A percentile compares a stretch with the other conserved stretches of the same genome.
Evolutionary conservation across 2,888 invertebrate genomes (phyloP).

Genomic region (Dorcus hopei): DNA sequence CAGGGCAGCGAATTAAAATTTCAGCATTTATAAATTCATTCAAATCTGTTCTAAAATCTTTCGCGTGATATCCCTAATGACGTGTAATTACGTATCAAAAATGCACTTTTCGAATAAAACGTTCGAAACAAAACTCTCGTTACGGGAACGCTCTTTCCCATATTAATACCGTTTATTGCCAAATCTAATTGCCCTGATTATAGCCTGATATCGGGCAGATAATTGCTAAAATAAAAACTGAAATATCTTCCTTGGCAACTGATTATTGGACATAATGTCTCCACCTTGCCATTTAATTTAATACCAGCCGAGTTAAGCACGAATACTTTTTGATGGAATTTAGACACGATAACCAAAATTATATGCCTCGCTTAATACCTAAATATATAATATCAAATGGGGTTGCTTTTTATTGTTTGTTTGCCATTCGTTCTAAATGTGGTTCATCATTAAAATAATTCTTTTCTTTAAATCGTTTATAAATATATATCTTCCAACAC

Average conservation of each 20-base stretch:
- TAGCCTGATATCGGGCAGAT: no score
- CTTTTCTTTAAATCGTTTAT: no score
- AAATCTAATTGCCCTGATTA: no score
- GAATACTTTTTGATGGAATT: slow-evolving; percentile 22
- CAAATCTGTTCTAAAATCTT: slow-evolving; percentile 7
- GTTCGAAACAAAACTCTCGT: neutral
- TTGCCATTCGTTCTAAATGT: no score
- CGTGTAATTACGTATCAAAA: slow-evolving; percentile 4
- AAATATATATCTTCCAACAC: no score
- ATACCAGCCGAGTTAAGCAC: slow-evolving; percentile 13
- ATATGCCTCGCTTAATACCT: slow-evolving; percentile 17
- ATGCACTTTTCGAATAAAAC: neutral
- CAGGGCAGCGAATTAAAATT: slow-evolving; percentile 18
- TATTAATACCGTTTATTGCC: neutral
- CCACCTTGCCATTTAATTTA: slow-evolving; percentile 26
- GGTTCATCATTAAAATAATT: no score
- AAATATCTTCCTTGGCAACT: slow-evolving; percentile 5
- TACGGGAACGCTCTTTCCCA: neutral
- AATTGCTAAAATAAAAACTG: neutral
- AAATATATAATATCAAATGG: slow-evolving; percentile 21
- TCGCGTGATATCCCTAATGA: slow-evolving; percentile 11
- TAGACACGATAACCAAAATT: slow-evolving; percentile 29
- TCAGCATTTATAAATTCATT: slow-evolving; percentile 18
- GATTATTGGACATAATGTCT: slow-evolving; percentile 24
- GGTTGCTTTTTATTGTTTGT: slow-evolving; percentile 3